Evolutionary conservation across 1,140 invertebrate species (phyloP).

Genomic region (Cydia splendana): DNA sequence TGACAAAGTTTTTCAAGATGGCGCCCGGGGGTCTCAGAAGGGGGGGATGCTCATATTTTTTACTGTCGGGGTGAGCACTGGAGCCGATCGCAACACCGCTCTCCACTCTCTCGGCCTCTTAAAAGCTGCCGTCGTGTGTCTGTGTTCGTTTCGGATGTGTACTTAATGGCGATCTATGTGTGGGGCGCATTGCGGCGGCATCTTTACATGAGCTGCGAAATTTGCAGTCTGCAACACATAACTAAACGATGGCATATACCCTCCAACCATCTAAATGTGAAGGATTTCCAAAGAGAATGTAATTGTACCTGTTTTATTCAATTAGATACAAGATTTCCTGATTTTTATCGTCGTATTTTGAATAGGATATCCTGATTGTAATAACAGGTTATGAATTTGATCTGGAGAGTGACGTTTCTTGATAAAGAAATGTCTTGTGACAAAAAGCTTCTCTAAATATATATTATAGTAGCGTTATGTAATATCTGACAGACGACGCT

Average conservation of each 20-base stretch:
- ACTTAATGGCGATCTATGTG: conserved; percentile 47
- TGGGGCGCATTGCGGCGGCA: conserved; percentile 38
- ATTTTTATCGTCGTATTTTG: too few species aligned
- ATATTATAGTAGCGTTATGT: too few species aligned
- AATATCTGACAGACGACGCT: too few species aligned
- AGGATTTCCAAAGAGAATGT: too few species aligned
- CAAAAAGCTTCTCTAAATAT: too few species aligned
- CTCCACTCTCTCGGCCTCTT: conserved; percentile 75
- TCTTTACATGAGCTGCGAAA: not conserved
- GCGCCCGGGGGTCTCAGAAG: conserved; percentile 53
- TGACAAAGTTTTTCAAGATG: conserved; percentile 80
- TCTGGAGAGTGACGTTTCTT: too few species aligned
- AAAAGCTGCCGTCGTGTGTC: conserved; percentile 68
- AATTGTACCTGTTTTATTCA: too few species aligned
- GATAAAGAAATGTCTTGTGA: too few species aligned
- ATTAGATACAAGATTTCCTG: too few species aligned
- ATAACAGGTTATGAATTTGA: too few species aligned
- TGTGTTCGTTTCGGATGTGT: conserved; percentile 58
- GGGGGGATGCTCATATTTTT: conserved; percentile 78
- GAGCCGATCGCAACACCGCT: conserved; percentile 76
- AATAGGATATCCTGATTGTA: too few species aligned
- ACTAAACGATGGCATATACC: not conserved
- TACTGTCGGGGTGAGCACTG: conserved; percentile 78
- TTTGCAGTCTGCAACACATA: not conserved
- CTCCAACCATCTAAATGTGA: too few species aligned